These are phyloP conservation scores for Drosophila subsilvestris DNA, from an alignment of 2,888 invertebrate species.

Conservation along the genomic window DNA sequence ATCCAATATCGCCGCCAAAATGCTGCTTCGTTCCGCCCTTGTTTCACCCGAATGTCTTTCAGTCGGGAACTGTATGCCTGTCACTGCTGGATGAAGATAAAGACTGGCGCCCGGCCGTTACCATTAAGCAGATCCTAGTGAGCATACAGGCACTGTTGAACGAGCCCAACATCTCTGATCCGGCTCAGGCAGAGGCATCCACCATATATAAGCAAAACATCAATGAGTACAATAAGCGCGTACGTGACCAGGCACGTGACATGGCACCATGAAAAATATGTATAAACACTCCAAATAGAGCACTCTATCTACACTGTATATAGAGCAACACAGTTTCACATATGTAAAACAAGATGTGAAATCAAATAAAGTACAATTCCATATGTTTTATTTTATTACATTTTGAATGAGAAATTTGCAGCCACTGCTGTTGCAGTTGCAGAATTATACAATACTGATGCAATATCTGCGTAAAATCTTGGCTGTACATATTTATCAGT, in stretches of 20 bases:
- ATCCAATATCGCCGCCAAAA: conserved; percentile 99
- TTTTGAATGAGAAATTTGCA: too few species aligned
- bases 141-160: conserved; percentile 99
- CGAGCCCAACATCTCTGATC: conserved; percentile 99
- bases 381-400: too few species aligned
- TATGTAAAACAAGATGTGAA: too few species aligned
- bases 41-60: conserved; percentile 99
- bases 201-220: conserved; percentile 99
- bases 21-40: conserved; percentile 99
- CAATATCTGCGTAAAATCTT: too few species aligned
- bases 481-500: too few species aligned
- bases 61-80: conserved; percentile 91
- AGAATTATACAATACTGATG: too few species aligned
- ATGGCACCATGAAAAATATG: conserved; percentile 86
- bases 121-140: conserved; percentile 98
- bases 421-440: too few species aligned
- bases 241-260: conserved; percentile 95
- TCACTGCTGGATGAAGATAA: conserved; percentile 98
- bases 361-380: too few species aligned
- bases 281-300: too few species aligned
- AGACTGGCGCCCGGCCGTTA: conserved; percentile 99
- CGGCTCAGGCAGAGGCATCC: conserved; percentile 99
- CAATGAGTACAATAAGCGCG: conserved; percentile 98
- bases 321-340: too few species aligned
- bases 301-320: too few species aligned